Evolutionary conservation across 2,113 vertebrate species (phyloP), one percentile per base, ranked within the genome.

Genomic region (Perca flavescens): DNA sequence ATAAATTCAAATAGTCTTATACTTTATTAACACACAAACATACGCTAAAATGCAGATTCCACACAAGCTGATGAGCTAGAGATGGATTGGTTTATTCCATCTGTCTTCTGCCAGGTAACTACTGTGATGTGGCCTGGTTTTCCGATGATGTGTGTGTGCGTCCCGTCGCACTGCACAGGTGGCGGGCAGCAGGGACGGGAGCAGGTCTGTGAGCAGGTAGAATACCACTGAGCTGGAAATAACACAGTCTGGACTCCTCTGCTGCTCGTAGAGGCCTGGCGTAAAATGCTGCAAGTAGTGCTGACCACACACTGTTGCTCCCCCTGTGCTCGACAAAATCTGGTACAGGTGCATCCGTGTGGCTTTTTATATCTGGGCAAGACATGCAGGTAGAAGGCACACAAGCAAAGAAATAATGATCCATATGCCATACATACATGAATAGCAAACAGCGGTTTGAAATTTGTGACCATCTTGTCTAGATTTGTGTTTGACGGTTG

Each of bases 81-180:
- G 83, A 87, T 58, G 57, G 63, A 85, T 82, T 19, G 50, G 78
- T 86, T 87, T 87, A 82, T 70, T 68, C 46, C 11, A 15, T 83
- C 85, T 74, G 75, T 80, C 43, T 68, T 60, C 22, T 2, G 82
- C 77, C 65, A 67, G 66, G 79, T 71, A 52, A 50, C 82, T 47
- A 80, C 82, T 87, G 92, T 58, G 89, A 92, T 88, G 56, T 91
- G 87, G 74, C 88, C 90, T 90, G 85, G 13, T 93, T 93, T 86
- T 74, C 34, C 0, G 7, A 10, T 58, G 79, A 68, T 69, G 72
- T 78, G 73, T 69, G 47, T 43, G 63, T 66, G 40, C 58, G 40
- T 46, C 73, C 69, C 17, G 25, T 74, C 57, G 14, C 76, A 58
- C 53, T 3, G 65, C 84, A 73, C 93, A 92, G 91, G 92, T 91